Conservation (phyloP, 2,888 invertebrate genomes). For the Drosophila sordidula region DNA sequence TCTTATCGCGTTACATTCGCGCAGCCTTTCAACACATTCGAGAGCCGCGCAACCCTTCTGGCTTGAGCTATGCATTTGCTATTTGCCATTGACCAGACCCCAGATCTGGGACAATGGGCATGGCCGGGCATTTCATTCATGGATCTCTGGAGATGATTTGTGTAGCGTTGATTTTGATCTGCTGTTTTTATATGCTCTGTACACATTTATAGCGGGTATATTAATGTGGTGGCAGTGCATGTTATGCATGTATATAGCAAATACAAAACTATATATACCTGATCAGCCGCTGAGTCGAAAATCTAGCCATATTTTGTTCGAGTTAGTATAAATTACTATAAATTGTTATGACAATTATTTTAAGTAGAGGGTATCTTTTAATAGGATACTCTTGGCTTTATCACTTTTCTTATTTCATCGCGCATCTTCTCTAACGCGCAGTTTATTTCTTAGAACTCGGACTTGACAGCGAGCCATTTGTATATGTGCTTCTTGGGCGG, state of each 20-base stretch:
- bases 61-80: constrained; percentile 18
- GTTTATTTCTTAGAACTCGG: constrained; percentile 58
- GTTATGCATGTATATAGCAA: too few relatives aligned
- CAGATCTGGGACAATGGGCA: constrained; percentile 57
- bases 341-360: too few relatives aligned
- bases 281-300: not conserved
- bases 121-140: constrained; percentile 55
- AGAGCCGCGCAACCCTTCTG: constrained; percentile 58
- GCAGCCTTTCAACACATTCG: constrained; percentile 65
- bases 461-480: constrained; percentile 43
- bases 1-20: constrained; percentile 75
- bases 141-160: constrained; percentile 31
- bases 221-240: not conserved
- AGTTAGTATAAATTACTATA: too few relatives aligned
- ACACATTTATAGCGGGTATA: not conserved
- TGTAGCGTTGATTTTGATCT: constrained; percentile 53
- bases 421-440: constrained; percentile 51
- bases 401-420: not conserved
- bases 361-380: not conserved
- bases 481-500: constrained; percentile 9
- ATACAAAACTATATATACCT: not conserved
- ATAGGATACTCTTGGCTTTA: not conserved
- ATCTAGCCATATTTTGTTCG: too few relatives aligned
- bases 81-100: constrained; percentile 51
- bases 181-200: constrained; percentile 3